These are phyloP conservation scores for Athalia circularis DNA, from an alignment of 2,888 invertebrate species.

Conservation along the genomic window DNA sequence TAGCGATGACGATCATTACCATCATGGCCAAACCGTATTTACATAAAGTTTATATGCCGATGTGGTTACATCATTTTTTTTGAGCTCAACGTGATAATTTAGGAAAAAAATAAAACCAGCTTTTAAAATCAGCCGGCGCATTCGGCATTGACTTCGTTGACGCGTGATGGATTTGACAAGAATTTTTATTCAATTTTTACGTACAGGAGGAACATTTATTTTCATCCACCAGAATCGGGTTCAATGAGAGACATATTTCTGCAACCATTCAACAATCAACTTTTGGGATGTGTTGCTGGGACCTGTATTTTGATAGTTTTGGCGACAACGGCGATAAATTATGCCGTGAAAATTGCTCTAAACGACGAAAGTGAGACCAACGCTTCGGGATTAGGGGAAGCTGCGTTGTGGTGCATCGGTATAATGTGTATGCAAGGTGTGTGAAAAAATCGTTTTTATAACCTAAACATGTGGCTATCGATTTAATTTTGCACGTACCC, in stretches of 20 bases:
- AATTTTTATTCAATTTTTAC: conserved; percentile 18
- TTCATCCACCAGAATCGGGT: conserved; percentile 79
- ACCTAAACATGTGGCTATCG: neutral
- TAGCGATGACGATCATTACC: too few species aligned
- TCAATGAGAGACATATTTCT: conserved; percentile 80
- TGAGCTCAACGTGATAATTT: too few species aligned
- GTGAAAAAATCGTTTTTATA: neutral
- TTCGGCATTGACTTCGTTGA: too few species aligned
- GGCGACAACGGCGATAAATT: conserved; percentile 75
- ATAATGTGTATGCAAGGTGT: conserved; percentile 81
- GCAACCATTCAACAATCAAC: conserved; percentile 78
- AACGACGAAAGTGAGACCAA: conserved; percentile 67
- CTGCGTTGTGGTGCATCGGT: conserved; percentile 79
- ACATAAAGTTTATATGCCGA: too few species aligned
- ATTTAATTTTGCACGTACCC: neutral
- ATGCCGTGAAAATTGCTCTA: conserved; percentile 63
- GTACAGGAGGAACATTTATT: conserved; percentile 79
- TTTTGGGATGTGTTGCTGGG: conserved; percentile 76
- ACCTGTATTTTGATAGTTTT: conserved; percentile 76
- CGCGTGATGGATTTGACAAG: neutral
- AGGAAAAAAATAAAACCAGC: too few species aligned
- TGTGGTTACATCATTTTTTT: too few species aligned
- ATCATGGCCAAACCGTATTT: too few species aligned
- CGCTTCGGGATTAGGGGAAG: conserved; percentile 74
- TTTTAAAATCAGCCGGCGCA: too few species aligned